These are phyloP conservation scores for Orthosia gracilis DNA, from an alignment of 2,888 invertebrate species.

Conservation along the genomic window DNA sequence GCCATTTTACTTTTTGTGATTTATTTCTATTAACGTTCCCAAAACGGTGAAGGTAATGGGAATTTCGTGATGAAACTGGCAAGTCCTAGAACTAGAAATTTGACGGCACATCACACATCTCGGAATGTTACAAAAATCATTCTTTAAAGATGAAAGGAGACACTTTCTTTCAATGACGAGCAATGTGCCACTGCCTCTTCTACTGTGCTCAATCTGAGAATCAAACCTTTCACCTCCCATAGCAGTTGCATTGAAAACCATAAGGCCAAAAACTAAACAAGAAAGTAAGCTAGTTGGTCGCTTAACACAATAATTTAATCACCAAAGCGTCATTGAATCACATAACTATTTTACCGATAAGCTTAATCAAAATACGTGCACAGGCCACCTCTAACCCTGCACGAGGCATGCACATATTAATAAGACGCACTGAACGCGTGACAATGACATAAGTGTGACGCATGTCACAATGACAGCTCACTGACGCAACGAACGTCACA, in stretches of 20 bases:
- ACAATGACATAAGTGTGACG: constrained; percentile 18
- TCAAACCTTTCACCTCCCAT: not conserved
- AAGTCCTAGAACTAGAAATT: too few species aligned
- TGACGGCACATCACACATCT: too few species aligned
- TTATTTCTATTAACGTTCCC: too few species aligned
- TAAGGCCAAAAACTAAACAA: not conserved
- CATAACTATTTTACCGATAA: constrained; percentile 6
- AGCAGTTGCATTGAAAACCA: too few species aligned
- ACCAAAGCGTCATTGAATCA: not conserved
- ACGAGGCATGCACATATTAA: constrained; percentile 19
- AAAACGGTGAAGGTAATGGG: too few species aligned
- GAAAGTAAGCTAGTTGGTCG: not conserved
- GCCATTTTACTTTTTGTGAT: too few species aligned
- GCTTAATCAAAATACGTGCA: constrained; percentile 21
- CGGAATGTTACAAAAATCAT: too few species aligned
- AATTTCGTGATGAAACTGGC: too few species aligned
- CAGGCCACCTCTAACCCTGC: constrained; percentile 41
- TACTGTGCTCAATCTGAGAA: not conserved
- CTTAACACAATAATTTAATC: constrained; percentile 1
- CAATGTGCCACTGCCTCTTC: not conserved
- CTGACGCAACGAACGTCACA: constrained; percentile 17
- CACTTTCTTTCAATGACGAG: not conserved
- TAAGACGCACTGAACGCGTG: constrained; percentile 25
- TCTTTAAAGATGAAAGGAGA: too few species aligned
- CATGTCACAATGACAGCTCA: constrained; percentile 28